A percentile compares a stretch with the other conserved stretches of the same genome.
These are phyloP conservation scores for Nysson spinosus DNA, from an alignment of 2,888 invertebrate species.

Conservation along the genomic window DNA sequence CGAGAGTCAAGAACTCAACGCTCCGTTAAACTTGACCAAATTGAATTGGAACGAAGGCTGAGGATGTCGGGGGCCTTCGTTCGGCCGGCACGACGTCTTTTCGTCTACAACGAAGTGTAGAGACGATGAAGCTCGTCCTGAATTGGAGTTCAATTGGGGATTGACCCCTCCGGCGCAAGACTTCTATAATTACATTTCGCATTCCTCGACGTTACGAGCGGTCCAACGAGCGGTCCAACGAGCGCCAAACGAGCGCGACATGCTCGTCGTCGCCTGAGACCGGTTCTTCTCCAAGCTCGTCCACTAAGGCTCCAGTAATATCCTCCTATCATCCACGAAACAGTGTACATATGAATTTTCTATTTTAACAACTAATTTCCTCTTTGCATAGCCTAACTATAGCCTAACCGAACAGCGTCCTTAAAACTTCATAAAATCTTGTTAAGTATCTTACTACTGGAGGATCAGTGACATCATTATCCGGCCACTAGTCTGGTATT, in stretches of 20 bases:
- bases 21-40: slow-evolving; percentile 48
- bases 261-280: slow-evolving; percentile 41
- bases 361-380: no score
- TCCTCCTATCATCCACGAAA: slow-evolving; percentile 29
- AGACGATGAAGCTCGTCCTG: slow-evolving; percentile 39
- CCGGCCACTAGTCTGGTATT: no score
- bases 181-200: slow-evolving; percentile 65
- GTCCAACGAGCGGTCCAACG: slow-evolving; percentile 53
- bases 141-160: slow-evolving; percentile 68
- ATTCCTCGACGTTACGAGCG: slow-evolving; percentile 62
- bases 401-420: no score
- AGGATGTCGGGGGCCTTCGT: slow-evolving; percentile 6
- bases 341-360: slow-evolving; percentile 21
- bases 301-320: slow-evolving; percentile 24
- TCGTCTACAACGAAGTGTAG: slow-evolving; percentile 3
- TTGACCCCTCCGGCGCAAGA: slow-evolving; percentile 65
- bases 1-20: neutral
- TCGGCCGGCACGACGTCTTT: slow-evolving; percentile 13
- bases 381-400: no score
- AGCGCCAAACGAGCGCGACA: slow-evolving; percentile 59
- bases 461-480: no score
- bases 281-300: slow-evolving; percentile 47
- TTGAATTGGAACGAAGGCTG: slow-evolving; percentile 33
- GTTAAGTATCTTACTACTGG: no score
- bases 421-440: no score